Conservation (phyloP, 2,113 vertebrate species). For the Urocitellus parryii region DNA sequence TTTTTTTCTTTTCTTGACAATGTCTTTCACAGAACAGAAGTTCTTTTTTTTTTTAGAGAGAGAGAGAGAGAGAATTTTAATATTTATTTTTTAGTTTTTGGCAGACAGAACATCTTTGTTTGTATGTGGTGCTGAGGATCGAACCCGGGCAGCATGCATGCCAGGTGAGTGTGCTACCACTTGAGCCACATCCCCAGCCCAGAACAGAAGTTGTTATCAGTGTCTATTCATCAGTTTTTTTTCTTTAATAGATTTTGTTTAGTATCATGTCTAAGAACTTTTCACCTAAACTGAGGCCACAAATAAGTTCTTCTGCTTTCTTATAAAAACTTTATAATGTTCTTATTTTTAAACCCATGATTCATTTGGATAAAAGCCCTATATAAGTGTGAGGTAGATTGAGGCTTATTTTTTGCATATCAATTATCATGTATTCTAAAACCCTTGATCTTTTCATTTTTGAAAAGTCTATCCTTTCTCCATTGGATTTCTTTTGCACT, state of each 20-base stretch:
- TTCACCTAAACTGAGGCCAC: not conserved
- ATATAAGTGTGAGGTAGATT: not conserved
- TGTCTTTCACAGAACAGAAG: not conserved
- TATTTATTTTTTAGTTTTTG: too few species aligned
- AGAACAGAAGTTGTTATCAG: not conserved
- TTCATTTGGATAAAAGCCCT: constrained; percentile 4
- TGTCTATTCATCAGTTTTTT: not conserved
- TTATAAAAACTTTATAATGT: too few species aligned
- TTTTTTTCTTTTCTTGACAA: not conserved
- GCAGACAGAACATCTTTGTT: too few species aligned
- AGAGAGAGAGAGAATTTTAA: too few species aligned
- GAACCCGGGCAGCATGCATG: too few species aligned
- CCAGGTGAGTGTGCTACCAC: too few species aligned
- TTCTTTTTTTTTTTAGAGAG: not conserved
- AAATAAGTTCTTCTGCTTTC: constrained; percentile 31
- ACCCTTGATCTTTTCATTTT: not conserved
- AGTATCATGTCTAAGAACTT: not conserved
- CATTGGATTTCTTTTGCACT: not conserved
- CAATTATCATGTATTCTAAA: not conserved
- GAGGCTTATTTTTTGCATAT: not conserved
- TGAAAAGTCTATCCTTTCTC: not conserved
- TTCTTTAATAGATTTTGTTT: not conserved
- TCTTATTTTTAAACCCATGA: constrained; percentile 5
- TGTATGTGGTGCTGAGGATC: too few species aligned
- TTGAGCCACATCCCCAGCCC: too few species aligned